Evolutionary conservation across 2,113 vertebrate species (phyloP).

Genomic region (Nicator chloris): DNA sequence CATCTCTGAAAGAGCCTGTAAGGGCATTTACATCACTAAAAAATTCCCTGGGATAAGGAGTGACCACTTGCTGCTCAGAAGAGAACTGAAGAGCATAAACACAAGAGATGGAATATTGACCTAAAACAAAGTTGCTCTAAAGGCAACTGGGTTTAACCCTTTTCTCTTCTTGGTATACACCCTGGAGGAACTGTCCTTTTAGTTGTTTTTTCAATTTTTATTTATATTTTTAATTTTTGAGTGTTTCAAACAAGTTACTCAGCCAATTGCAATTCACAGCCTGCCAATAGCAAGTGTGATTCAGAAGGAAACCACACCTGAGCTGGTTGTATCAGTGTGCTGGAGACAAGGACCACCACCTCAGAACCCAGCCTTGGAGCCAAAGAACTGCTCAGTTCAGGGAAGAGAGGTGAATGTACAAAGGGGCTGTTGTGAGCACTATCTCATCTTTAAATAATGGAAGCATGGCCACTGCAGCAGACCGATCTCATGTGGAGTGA

Average conservation of each 20-base stretch:
- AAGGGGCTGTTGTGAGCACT: neutral
- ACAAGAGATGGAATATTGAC: neutral
- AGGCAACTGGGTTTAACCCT: neutral
- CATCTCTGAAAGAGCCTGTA: neutral
- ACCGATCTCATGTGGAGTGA: neutral
- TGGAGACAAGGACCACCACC: neutral
- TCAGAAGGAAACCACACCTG: neutral
- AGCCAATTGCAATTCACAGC: neutral
- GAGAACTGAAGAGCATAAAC: neutral
- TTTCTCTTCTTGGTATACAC: neutral
- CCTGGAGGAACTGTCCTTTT: neutral
- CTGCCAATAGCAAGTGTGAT: neutral
- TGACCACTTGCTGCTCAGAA: neutral
- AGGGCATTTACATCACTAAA: neutral
- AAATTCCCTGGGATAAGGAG: neutral
- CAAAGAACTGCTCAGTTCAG: neutral
- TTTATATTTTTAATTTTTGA: neutral
- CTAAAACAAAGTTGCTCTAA: neutral
- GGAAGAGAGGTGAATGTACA: neutral
- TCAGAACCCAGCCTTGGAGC: neutral
- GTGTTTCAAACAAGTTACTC: neutral
- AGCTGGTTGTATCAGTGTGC: neutral
- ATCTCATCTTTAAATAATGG: neutral
- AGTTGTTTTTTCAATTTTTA: neutral
- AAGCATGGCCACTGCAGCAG: neutral